Evolutionary conservation across 2,113 vertebrate genomes (phyloP).

Genomic region (Leptodactylus fuscus): DNA sequence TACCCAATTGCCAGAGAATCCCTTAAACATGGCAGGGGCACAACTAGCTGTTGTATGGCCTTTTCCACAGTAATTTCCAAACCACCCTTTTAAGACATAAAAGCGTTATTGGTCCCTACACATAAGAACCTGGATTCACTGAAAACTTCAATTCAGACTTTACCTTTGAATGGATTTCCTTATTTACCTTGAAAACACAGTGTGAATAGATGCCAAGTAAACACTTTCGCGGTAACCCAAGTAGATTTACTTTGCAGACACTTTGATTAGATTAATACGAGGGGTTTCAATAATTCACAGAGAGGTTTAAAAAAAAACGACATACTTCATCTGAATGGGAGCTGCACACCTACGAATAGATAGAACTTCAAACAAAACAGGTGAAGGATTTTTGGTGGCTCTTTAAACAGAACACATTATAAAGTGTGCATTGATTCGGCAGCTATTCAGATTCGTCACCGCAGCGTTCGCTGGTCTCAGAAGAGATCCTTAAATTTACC

Average conservation of each 20-base stretch:
- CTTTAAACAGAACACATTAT: slow-evolving; percentile 19
- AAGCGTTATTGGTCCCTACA: neutral
- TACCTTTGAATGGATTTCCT: neutral
- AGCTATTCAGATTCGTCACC: neutral
- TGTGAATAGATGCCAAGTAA: neutral
- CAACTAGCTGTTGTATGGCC: no score
- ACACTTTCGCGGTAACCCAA: neutral
- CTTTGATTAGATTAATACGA: neutral
- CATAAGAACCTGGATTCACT: neutral
- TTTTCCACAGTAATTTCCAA: no score
- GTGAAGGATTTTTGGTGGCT: slow-evolving; percentile 1
- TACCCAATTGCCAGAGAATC: no score
- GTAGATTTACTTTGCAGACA: neutral
- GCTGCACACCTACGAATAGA: neutral
- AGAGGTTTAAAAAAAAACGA: neutral
- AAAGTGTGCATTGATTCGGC: neutral
- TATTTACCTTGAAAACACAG: neutral
- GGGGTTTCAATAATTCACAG: neutral
- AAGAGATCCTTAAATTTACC: neutral
- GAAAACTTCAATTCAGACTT: neutral
- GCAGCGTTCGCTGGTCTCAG: neutral
- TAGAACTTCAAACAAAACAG: neutral
- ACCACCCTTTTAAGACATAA: no score
- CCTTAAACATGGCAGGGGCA: no score
- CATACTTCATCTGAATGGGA: neutral